Conservation (phyloP, 2,113 vertebrate species). For the Cynoglossus semilaevis region DNA sequence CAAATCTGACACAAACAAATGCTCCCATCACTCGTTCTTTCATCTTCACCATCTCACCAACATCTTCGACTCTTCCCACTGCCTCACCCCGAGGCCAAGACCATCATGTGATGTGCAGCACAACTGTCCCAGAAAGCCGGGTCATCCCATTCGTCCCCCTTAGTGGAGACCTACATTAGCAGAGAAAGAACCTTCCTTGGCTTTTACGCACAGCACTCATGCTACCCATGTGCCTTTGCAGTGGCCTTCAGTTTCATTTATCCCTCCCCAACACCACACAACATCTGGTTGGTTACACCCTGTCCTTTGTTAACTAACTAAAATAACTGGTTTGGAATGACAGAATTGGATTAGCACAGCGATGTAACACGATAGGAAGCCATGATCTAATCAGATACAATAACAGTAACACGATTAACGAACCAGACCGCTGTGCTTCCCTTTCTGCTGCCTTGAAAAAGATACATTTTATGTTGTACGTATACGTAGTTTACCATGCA, state of each 20-base stretch:
- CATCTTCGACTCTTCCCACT: conserved; percentile 49
- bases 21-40: conserved; percentile 38
- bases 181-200: conserved; percentile 58
- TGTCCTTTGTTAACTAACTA: conserved; percentile 11
- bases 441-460: conserved; percentile 1
- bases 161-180: conserved; percentile 66
- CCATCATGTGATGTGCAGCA: conserved; percentile 61
- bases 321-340: conserved; percentile 19
- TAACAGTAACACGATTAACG: conserved; percentile 1
- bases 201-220: conserved; percentile 12
- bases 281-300: conserved; percentile 13
- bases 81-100: conserved; percentile 59
- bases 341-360: conserved; percentile 10
- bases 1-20: conserved; percentile 30
- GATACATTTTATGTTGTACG: background rate
- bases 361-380: conserved; percentile 20
- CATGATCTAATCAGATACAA: conserved; percentile 18
- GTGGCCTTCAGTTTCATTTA: conserved; percentile 32
- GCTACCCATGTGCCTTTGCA: conserved; percentile 28
- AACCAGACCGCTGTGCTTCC: conserved; percentile 13
- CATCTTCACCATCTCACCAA: conserved; percentile 25
- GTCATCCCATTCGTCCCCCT: conserved; percentile 51
- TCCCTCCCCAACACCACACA: background rate
- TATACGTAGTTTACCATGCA: too few species aligned
- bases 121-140: conserved; percentile 58